Base-by-base conservation (phyloP, 2,888 invertebrate species). In the Mesorhabditis sp. region DNA sequence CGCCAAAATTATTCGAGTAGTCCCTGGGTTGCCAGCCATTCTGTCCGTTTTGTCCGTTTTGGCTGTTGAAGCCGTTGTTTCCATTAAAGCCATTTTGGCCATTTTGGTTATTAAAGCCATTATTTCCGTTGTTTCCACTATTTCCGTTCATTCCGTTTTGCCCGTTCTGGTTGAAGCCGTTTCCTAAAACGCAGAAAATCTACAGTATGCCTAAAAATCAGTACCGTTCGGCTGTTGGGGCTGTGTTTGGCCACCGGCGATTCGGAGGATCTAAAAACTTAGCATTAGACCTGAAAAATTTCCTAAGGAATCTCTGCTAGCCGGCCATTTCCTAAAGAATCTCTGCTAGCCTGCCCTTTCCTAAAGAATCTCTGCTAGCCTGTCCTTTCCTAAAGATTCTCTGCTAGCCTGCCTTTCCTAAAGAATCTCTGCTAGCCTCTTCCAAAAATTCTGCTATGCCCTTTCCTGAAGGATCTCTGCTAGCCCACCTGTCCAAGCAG, bases 401-500 rank as follows among this genome's bases (percentile, higher is more conserved):
- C 28, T 28, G 28, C 28, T 28, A 28, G 28, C 28, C 28, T 28
- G 28, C 28, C 28, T 28, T 28, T 28, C 28, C 28, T 28, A 28
- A 28, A 28, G 28, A 28, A 28, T 28, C 28, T 28, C 28, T 28
- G 28, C 28, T 28, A 2, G 28, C 2, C 28, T 1, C n/a, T n/a
- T n/a, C n/a, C n/a, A n/a, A n/a, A n/a, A n/a, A n/a, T n/a, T n/a
- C n/a, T n/a, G n/a, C n/a, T n/a, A n/a, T n/a, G 28, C 28, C 28
- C 28, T 28, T 28, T 28, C 28, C 28, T 1, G 28, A 28, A 28
- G 28, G 28, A 28, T 28, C 28, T 28, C 28, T 28, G 28, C 28
- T 50, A 50, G 58, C 58, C 58, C 58, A 50, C 58, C 58, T 50
- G 58, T 13, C n/a, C n/a, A n/a, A 50, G 58, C 58, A 50, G n/a